Percentiles rank a stretch among this genome's conserved stretches.
Conservation (phyloP, 2,797 vertebrate genomes). For the Rousettus madagascariensis region DNA sequence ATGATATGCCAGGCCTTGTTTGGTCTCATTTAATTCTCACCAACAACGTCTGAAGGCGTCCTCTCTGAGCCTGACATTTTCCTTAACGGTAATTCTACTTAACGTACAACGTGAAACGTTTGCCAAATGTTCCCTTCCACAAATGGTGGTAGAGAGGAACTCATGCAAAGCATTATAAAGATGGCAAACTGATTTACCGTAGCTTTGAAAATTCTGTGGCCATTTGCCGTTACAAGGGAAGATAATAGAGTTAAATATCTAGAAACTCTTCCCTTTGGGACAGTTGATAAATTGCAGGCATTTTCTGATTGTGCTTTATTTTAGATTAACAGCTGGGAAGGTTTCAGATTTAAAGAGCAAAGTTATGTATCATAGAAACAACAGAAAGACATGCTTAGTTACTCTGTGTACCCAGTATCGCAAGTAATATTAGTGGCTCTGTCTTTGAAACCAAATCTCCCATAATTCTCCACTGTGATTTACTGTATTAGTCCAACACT, state of each 20-base stretch:
- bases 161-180: neutral
- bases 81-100: constrained; percentile 50
- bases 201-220: neutral
- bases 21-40: neutral
- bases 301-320: constrained; percentile 60
- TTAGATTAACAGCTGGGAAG: constrained; percentile 26
- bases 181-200: neutral
- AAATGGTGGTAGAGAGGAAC: neutral
- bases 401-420: neutral
- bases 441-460: neutral
- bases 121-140: neutral
- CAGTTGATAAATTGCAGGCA: constrained; percentile 58
- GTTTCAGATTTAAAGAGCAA: constrained; percentile 72
- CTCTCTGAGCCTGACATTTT: constrained; percentile 53
- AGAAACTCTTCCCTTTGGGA: constrained; percentile 21
- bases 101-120: neutral
- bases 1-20: neutral
- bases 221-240: neutral
- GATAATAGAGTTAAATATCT: constrained; percentile 43
- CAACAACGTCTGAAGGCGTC: neutral
- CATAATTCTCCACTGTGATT: neutral
- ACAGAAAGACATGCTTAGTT: neutral
- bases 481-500: neutral
- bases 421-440: neutral
- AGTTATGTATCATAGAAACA: constrained; percentile 62